phyloP scores from a whole-genome alignment of 2,113 vertebrate genomes.

The Hypomesus transpacificus region DNA sequence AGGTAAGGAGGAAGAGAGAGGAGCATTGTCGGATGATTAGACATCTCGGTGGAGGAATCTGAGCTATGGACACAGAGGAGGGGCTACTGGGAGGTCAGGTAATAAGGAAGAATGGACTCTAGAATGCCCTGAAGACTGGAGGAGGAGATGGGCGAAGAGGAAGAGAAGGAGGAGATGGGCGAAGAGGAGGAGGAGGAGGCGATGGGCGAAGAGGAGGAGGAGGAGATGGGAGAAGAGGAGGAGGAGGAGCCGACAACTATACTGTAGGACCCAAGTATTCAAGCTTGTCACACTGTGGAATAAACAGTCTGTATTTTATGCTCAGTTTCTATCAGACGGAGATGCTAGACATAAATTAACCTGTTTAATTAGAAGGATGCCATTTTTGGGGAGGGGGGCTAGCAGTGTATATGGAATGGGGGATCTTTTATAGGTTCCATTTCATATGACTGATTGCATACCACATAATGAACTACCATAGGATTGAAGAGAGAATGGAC shows the following conservation, averaged over 20 bases:
- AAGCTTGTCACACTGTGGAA: neutral
- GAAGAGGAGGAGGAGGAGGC: neutral
- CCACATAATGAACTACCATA: too few species aligned
- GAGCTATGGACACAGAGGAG: slow-evolving; percentile 40
- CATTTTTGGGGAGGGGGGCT: too few species aligned
- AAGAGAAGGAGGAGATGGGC: too few species aligned
- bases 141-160: too few species aligned
- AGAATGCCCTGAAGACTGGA: neutral
- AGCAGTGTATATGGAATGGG: too few species aligned
- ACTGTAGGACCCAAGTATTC: neutral
- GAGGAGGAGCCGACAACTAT: neutral
- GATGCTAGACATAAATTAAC: too few species aligned
- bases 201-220: neutral
- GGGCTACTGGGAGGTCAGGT: slow-evolving; percentile 26
- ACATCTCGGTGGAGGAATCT: slow-evolving; percentile 47
- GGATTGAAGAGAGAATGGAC: too few species aligned
- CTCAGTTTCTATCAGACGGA: too few species aligned
- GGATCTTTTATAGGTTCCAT: too few species aligned
- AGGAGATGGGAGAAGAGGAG: neutral
- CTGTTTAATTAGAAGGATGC: too few species aligned
- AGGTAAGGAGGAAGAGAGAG: slow-evolving; percentile 54
- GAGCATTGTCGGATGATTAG: slow-evolving; percentile 64
- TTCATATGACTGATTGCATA: too few species aligned
- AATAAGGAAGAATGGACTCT: slow-evolving; percentile 32
- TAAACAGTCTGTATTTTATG: too few species aligned